Conservation (phyloP, 2,888 invertebrate genomes). For the Oxytorus armatus region DNA sequence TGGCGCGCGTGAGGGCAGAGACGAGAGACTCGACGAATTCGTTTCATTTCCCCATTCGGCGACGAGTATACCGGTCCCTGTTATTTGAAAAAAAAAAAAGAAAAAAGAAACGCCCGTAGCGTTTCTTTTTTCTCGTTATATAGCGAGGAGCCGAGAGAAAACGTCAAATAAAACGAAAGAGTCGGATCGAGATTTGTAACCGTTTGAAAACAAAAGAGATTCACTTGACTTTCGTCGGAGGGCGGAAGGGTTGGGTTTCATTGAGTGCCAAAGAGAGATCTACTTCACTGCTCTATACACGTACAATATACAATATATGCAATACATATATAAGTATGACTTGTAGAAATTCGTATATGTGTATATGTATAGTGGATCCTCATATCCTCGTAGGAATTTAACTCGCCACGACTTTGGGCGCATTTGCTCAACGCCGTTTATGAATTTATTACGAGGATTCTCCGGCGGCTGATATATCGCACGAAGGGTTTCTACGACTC, state of each 20-base stretch:
- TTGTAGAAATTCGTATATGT: neutral
- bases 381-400: conserved; percentile 38
- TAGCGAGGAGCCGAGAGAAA: conserved; percentile 31
- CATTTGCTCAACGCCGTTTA: conserved; percentile 55
- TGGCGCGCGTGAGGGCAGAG: conserved; percentile 8
- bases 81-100: conserved; percentile 28
- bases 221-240: conserved; percentile 63
- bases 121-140: no score
- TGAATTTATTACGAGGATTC: conserved; percentile 51
- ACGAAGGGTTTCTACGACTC: conserved; percentile 14
- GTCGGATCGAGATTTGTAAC: conserved; percentile 63
- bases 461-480: conserved; percentile 21
- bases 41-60: conserved; percentile 55
- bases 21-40: conserved; percentile 53
- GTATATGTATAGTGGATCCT: neutral
- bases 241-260: neutral
- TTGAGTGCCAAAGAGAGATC: conserved; percentile 47
- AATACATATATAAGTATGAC: conserved; percentile 2
- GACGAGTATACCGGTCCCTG: conserved; percentile 43
- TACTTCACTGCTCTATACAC: conserved; percentile 6
- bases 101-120: conserved; percentile 35
- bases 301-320: neutral
- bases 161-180: conserved; percentile 58
- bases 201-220: conserved; percentile 64
- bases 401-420: conserved; percentile 35